Evolutionary conservation across 2,888 invertebrate species (phyloP).

Genomic region (Eupeodes luniger): DNA sequence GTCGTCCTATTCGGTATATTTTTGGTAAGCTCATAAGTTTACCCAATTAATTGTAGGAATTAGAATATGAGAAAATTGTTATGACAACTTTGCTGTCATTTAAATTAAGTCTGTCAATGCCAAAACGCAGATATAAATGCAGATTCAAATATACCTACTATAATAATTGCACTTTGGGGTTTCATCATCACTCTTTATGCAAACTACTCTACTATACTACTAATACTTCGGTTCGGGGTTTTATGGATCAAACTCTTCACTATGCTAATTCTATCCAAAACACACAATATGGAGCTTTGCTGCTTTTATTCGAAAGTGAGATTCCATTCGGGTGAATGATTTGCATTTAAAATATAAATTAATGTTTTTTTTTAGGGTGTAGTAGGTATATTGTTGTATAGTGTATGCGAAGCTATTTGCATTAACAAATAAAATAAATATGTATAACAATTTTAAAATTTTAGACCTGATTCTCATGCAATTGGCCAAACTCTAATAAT

Average conservation of each 20-base stretch:
- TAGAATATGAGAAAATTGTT: slow-evolving; percentile 31
- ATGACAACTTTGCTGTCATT: slow-evolving; percentile 27
- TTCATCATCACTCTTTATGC: slow-evolving; percentile 10
- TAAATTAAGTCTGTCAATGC: slow-evolving; percentile 35
- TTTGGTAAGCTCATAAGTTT: slow-evolving; percentile 12
- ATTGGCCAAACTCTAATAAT: slow-evolving; percentile 4
- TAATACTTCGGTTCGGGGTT: background rate
- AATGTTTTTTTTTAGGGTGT: background rate
- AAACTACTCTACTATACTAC: background rate
- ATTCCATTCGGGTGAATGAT: slow-evolving; percentile 40
- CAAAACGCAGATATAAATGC: slow-evolving; percentile 25
- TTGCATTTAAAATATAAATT: slow-evolving; percentile 35
- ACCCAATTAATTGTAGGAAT: slow-evolving; percentile 34
- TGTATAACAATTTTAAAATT: background rate
- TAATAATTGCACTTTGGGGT: slow-evolving; percentile 29
- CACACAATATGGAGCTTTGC: slow-evolving; percentile 25
- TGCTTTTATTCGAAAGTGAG: slow-evolving; percentile 41
- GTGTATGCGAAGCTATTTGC: slow-evolving; percentile 1
- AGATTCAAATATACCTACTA: background rate
- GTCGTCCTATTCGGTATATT: background rate
- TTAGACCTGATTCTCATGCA: slow-evolving; percentile 16
- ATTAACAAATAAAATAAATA: slow-evolving; percentile 16
- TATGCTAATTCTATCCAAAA: slow-evolving; percentile 34
- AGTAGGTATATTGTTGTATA: no score
- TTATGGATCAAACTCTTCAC: slow-evolving; percentile 19